Percentiles rank a stretch among this genome's conserved stretches.
These are phyloP conservation scores for Gadus macrocephalus DNA, from an alignment of 2,113 vertebrate genomes.

Conservation along the genomic window DNA sequence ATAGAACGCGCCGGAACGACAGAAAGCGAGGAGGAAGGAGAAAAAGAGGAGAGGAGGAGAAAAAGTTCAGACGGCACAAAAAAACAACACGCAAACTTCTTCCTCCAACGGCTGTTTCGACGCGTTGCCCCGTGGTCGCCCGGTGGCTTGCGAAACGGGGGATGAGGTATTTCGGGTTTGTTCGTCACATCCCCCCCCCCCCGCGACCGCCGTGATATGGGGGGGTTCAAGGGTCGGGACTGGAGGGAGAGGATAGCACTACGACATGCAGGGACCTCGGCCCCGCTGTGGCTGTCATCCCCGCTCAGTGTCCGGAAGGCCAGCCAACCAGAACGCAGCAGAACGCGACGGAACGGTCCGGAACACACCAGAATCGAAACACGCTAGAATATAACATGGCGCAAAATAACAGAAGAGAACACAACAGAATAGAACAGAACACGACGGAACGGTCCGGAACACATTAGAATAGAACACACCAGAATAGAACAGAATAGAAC, in stretches of 20 bases:
- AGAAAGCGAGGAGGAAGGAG: not conserved
- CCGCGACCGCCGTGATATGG: not conserved
- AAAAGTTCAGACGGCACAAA: too few species aligned
- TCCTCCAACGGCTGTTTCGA: not conserved
- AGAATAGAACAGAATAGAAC: not conserved
- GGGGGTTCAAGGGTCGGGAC: not conserved
- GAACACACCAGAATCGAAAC: too few species aligned
- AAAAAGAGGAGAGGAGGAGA: too few species aligned
- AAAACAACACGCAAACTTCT: too few species aligned
- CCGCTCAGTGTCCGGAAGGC: constrained; percentile 29
- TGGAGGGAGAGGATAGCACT: not conserved
- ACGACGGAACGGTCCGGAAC: constrained; percentile 12
- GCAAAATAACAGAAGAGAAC: constrained; percentile 10
- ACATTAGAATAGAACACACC: constrained; percentile 20
- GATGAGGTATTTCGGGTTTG: too few species aligned
- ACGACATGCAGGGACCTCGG: constrained; percentile 53
- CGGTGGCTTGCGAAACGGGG: not conserved
- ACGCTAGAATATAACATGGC: not conserved
- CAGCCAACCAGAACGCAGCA: constrained; percentile 4
- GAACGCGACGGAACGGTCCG: not conserved
- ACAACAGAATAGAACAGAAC: constrained; percentile 4
- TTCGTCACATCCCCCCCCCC: not conserved
- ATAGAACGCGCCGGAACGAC: not conserved
- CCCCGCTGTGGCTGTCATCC: constrained; percentile 55
- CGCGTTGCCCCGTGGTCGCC: not conserved